A percentile compares a stretch with the other conserved stretches of the same genome.
Evolutionary conservation across 2,888 invertebrate species (phyloP).

Genomic region (Molanna angustata): DNA sequence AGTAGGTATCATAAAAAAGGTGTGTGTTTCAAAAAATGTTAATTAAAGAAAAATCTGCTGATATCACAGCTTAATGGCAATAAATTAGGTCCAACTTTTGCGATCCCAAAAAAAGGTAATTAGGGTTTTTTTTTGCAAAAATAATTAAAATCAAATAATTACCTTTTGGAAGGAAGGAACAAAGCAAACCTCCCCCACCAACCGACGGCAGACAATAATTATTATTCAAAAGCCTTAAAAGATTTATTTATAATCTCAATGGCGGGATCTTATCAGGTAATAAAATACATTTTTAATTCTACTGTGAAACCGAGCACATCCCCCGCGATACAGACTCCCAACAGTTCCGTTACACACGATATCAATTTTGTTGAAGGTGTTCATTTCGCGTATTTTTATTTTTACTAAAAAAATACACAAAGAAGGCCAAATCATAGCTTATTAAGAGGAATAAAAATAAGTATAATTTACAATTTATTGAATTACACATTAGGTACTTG

Average conservation of each 20-base stretch:
- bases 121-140: slow-evolving; percentile 29
- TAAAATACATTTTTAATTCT: slow-evolving; percentile 34
- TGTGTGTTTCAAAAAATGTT: neutral
- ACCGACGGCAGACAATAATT: slow-evolving; percentile 30
- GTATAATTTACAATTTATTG: too few species aligned
- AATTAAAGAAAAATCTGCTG: slow-evolving; percentile 1
- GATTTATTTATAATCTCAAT: slow-evolving; percentile 34
- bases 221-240: slow-evolving; percentile 34
- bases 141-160: slow-evolving; percentile 34
- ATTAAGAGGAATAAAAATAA: too few species aligned
- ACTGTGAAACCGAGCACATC: slow-evolving; percentile 29
- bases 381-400: too few species aligned
- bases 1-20: too few species aligned
- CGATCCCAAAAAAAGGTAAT: slow-evolving; percentile 29
- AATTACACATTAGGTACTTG: too few species aligned
- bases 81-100: slow-evolving; percentile 30
- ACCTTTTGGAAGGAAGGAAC: slow-evolving; percentile 32
- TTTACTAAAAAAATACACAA: too few species aligned
- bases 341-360: too few species aligned
- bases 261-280: slow-evolving; percentile 34
- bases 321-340: too few species aligned
- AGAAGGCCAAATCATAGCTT: too few species aligned
- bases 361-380: too few species aligned
- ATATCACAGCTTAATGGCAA: slow-evolving; percentile 17
- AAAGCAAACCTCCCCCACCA: slow-evolving; percentile 24